Conservation (phyloP, 2,888 invertebrate genomes). For the Drepanosiphum platanoidis region DNA sequence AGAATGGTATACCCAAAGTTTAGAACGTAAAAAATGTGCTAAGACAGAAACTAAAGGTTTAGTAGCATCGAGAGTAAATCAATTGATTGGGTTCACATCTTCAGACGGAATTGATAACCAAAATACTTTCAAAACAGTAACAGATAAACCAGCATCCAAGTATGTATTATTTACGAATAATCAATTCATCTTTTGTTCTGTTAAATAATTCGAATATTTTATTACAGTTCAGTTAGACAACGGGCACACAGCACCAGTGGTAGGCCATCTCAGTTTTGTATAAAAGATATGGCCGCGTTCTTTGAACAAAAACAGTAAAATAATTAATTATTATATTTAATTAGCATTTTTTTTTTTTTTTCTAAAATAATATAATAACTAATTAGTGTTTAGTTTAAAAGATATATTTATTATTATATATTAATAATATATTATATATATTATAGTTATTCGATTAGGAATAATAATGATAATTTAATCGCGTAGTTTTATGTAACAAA, state of each 20-base stretch:
- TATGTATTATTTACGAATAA: constrained; percentile 10
- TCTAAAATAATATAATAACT: constrained; percentile 10
- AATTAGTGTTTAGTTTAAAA: background rate
- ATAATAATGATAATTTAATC: background rate
- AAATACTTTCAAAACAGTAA: constrained; percentile 24
- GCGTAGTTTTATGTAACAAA: background rate
- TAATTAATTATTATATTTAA: constrained; percentile 52
- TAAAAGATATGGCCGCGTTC: constrained; percentile 83
- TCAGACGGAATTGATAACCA: constrained; percentile 27
- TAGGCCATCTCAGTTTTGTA: constrained; percentile 76
- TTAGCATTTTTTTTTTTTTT: constrained; percentile 33
- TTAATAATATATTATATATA: no score
- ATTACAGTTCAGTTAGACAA: constrained; percentile 63
- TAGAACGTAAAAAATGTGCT: constrained; percentile 62
- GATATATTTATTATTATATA: no score
- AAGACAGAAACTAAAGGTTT: constrained; percentile 63
- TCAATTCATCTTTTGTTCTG: background rate
- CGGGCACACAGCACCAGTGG: constrained; percentile 64
- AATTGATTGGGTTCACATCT: constrained; percentile 61
- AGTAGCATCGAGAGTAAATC: constrained; percentile 64
- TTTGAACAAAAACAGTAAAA: constrained; percentile 71
- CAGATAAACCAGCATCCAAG: constrained; percentile 46
- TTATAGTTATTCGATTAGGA: background rate
- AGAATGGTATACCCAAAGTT: constrained; percentile 62
- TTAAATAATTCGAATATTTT: constrained; percentile 27